Percentiles rank a stretch among this genome's conserved stretches.
phyloP scores from a whole-genome alignment of 2,888 invertebrate species.

The Conus canariensis region DNA sequence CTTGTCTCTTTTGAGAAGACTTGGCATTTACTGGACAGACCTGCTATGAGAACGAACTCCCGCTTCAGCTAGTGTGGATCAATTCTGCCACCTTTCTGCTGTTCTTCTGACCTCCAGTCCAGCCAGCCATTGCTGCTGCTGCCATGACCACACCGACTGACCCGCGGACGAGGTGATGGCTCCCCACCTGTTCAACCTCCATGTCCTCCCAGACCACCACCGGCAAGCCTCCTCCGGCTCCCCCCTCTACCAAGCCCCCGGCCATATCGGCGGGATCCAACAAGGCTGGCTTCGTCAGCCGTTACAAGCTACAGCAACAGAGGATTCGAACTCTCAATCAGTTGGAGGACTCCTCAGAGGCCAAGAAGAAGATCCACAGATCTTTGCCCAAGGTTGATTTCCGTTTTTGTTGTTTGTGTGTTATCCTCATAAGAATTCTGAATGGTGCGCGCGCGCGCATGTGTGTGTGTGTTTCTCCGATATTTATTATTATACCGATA shows the following conservation, averaged over 20 bases:
- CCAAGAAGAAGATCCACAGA: conserved; percentile 30
- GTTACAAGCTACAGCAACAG: conserved; percentile 51
- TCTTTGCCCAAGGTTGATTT: conserved; percentile 45
- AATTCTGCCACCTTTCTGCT: background rate
- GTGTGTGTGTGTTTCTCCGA: no score
- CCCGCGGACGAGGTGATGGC: background rate
- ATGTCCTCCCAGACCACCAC: conserved; percentile 1
- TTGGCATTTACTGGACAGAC: no score
- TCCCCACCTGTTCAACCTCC: background rate
- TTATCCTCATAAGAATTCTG: background rate
- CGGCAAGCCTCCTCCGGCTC: no score
- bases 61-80: background rate
- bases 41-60: background rate
- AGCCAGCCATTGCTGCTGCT: background rate
- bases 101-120: background rate
- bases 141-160: background rate
- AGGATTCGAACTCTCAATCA: conserved; percentile 45
- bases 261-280: background rate
- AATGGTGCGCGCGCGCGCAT: no score
- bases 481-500: no score
- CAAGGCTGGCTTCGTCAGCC: conserved; percentile 45
- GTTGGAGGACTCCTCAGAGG: conserved; percentile 20
- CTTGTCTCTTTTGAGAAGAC: no score
- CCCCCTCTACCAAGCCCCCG: background rate
- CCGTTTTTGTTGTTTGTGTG: background rate